Evolutionary conservation across 1,140 invertebrate species (phyloP).

Genomic region (Lutraria rhynchaena): DNA sequence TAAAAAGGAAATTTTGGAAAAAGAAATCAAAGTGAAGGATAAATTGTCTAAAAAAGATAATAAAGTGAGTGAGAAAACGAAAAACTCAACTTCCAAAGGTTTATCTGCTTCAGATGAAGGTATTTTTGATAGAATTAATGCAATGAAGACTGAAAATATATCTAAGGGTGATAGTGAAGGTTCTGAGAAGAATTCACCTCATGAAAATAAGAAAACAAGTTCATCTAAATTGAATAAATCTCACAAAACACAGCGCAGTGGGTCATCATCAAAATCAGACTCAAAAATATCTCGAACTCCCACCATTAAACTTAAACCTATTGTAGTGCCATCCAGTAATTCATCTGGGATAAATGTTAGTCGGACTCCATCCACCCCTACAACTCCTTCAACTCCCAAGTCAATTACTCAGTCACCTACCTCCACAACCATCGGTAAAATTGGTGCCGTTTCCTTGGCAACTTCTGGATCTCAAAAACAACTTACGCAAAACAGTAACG

Average conservation of each 20-base stretch:
- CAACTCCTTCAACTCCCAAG: slow-evolving; percentile 58
- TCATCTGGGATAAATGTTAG: slow-evolving; percentile 66
- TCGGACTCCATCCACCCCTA: slow-evolving; percentile 58
- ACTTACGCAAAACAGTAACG: slow-evolving; percentile 37
- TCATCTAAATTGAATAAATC: slow-evolving; percentile 60
- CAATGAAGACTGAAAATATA: slow-evolving; percentile 56
- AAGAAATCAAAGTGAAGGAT: slow-evolving; percentile 31
- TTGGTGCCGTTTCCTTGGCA: slow-evolving; percentile 66
- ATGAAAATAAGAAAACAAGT: slow-evolving; percentile 46
- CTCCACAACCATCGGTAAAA: slow-evolving; percentile 67
- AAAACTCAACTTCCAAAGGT: slow-evolving; percentile 42
- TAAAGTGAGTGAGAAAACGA: slow-evolving; percentile 22
- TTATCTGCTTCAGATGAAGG: slow-evolving; percentile 59
- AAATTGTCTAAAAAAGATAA: slow-evolving; percentile 9
- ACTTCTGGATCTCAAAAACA: slow-evolving; percentile 64
- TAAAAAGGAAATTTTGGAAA: background rate
- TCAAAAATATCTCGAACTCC: slow-evolving; percentile 79
- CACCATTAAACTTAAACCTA: slow-evolving; percentile 80
- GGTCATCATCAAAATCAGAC: slow-evolving; percentile 71
- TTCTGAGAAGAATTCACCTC: slow-evolving; percentile 22
- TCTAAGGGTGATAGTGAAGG: slow-evolving; percentile 14
- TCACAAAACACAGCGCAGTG: slow-evolving; percentile 68
- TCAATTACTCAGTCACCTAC: slow-evolving; percentile 82
- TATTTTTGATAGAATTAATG: slow-evolving; percentile 58
- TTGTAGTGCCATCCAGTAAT: slow-evolving; percentile 73